Evolutionary conservation across 37 sponge, comb jelly and placozoan genomes (phyloP).

Genomic region (Aplysina aerophoba): DNA sequence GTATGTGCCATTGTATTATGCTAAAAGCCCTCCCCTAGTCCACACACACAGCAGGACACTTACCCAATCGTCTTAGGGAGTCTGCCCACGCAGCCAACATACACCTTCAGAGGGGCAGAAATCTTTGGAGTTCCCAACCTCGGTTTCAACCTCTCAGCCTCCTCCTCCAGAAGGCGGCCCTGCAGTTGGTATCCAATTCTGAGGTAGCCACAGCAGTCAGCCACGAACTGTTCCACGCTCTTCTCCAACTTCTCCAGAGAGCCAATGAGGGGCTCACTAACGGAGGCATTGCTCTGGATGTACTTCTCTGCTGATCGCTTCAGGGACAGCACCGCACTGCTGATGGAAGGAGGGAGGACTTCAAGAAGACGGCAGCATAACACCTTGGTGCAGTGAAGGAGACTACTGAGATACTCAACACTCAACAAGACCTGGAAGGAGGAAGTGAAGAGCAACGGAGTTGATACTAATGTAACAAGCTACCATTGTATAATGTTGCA

Average conservation of each 20-base stretch:
- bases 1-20: neutral
- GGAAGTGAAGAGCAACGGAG: too few relatives aligned
- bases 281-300: neutral
- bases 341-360: neutral
- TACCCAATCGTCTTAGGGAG: neutral
- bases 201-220: neutral
- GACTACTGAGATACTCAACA: neutral
- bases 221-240: neutral
- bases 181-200: neutral
- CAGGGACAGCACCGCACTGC: neutral
- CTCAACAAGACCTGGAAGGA: neutral
- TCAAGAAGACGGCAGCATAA: neutral
- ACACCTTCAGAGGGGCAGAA: conserved; percentile 2
- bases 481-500: too few relatives aligned
- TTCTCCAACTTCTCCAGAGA: conserved; percentile 3
- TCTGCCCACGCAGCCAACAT: neutral
- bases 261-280: neutral
- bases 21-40: too few relatives aligned
- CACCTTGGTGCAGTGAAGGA: neutral
- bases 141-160: neutral
- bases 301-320: neutral
- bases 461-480: too few relatives aligned
- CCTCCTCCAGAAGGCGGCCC: conserved; percentile 1
- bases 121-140: neutral
- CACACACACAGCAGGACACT: neutral